Base-by-base conservation (phyloP, 2,888 invertebrate genomes). In the Altica lythri region DNA sequence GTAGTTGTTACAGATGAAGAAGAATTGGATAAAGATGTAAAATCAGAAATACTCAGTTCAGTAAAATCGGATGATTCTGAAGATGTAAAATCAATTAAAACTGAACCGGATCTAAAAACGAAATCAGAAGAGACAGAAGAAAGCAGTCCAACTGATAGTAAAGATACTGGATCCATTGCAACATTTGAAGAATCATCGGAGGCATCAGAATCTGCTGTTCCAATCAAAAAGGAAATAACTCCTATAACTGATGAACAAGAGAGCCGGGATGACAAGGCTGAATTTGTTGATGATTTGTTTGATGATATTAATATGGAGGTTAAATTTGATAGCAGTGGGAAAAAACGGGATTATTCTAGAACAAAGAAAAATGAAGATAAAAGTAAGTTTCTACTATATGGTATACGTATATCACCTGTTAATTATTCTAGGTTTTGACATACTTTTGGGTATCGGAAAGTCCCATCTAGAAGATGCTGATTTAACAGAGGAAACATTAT, bases 271-370 rank as follows among this genome's bases (percentile, higher is more conserved):
- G 40, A 13, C 2, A 19, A 40, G 12, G 62, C 71, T 0, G 72
- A 73, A 43, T 73, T 69, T 57, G 57, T 65, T 0, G 72, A 72
- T 30, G 72, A 72, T 34, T 61, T 75, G 14, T 74, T 73, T 47
- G 84, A 84, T 57, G 84, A 84, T 55, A 78, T 83, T 0, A 81
- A 80, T 0, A 83, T 83, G 78, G 83, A 83, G 75, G 81, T 83
- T 25, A 55, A 67, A 53, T 55, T 83, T 62, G 84, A 84, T 53
- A 84, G 84, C 61, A 80, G 80, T 5, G 84, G 83, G 0, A 84
- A 83, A 68, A 84, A 81, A 63, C 74, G 83, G 13, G 85, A 85
- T 66, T 85, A 85, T 64, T 84, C 85, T 0, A 74, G 85, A 6
- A 76, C 73, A 13, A 78, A 78, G 57, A 74, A 75, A 42, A 76